Conservation (phyloP, 2,888 invertebrate genomes). For the Epinotia bilunana region DNA sequence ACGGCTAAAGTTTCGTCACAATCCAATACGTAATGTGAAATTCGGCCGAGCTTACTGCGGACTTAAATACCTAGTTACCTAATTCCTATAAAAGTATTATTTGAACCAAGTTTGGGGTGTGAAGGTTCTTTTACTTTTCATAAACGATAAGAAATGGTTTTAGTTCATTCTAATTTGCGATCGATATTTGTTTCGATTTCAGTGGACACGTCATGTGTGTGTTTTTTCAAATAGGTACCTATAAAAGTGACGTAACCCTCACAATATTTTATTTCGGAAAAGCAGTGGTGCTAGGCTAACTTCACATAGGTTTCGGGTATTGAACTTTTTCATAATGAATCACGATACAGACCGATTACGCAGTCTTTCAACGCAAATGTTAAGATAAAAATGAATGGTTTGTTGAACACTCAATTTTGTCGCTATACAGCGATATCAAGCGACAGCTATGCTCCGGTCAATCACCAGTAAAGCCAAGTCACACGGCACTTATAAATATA, state of each 20-base stretch:
- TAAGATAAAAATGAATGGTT: not conserved
- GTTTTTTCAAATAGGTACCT: constrained; percentile 9
- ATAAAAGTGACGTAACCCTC: too few relatives aligned
- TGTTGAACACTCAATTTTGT: constrained; percentile 1
- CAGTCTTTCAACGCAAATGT: not conserved
- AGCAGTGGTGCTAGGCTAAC: not conserved
- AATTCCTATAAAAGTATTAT: too few relatives aligned
- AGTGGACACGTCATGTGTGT: constrained; percentile 9
- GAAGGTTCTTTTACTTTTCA: not conserved
- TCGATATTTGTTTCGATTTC: constrained; percentile 12
- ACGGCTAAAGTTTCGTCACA: too few relatives aligned
- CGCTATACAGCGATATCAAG: constrained; percentile 6
- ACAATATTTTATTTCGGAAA: not conserved
- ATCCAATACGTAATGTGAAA: too few relatives aligned
- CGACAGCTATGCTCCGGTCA: not conserved
- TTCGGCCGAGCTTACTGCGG: too few relatives aligned
- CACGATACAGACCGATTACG: too few relatives aligned
- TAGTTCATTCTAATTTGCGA: not conserved
- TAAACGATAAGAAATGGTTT: not conserved
- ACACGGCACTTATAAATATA: constrained; percentile 10
- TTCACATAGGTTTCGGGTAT: not conserved
- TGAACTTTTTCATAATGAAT: not conserved
- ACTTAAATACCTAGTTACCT: too few relatives aligned
- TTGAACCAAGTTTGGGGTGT: too few relatives aligned
- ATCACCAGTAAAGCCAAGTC: constrained; percentile 24